These are phyloP conservation scores for Lordiphosa stackelbergi DNA, from an alignment of 1,140 invertebrate species.

Conservation along the genomic window DNA sequence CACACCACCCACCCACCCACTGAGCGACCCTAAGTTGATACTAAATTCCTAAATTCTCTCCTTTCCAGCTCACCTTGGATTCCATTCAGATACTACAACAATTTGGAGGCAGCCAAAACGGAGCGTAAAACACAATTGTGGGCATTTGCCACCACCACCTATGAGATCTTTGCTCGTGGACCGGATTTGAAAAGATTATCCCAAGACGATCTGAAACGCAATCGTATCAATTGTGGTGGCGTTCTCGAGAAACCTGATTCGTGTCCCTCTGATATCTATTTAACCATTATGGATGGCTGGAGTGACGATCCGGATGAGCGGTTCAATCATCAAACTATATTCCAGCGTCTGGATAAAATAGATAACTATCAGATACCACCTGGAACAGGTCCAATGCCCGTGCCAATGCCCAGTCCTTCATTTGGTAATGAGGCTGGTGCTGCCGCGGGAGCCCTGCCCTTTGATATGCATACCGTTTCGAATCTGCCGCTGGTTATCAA, in stretches of 20 bases:
- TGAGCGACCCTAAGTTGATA: too few species aligned
- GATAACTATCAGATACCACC: too few species aligned
- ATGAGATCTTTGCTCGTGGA: conserved; percentile 92
- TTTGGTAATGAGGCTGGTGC: too few species aligned
- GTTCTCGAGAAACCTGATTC: conserved; percentile 83
- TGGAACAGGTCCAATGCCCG: too few species aligned
- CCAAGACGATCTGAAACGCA: conserved; percentile 33
- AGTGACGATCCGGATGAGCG: conserved; percentile 82
- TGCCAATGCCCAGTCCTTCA: too few species aligned
- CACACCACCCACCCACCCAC: too few species aligned
- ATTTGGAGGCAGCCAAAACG: conserved; percentile 82
- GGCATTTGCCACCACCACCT: conserved; percentile 92
- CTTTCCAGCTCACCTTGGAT: conserved; percentile 88
- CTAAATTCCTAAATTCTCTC: too few species aligned
- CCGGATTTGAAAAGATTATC: conserved; percentile 38
- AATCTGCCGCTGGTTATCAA: conserved; percentile 50
- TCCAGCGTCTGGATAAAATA: conserved; percentile 60
- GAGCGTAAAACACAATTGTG: conserved; percentile 87
- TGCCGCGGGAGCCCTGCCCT: too few species aligned
- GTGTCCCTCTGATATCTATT: conserved; percentile 90
- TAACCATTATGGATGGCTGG: conserved; percentile 92
- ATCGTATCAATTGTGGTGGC: conserved; percentile 72
- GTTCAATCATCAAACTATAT: conserved; percentile 83
- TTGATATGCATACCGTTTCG: background rate
- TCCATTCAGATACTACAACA: conserved; percentile 86